Conservation (phyloP, 2,888 invertebrate genomes). For the Palloptera scutellata region DNA sequence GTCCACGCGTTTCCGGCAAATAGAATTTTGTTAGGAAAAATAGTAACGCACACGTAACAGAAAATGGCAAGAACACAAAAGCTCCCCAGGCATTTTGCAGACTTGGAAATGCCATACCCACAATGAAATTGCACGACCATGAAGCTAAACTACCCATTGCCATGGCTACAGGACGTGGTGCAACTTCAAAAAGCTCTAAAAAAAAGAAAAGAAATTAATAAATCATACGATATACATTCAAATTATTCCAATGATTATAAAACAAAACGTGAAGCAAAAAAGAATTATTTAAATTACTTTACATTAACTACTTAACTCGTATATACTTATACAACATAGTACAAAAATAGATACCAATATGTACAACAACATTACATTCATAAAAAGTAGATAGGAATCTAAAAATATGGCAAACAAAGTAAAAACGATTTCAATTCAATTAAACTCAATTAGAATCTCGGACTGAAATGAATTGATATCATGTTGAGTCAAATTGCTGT, state of each 20-base stretch:
- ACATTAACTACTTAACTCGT: slow-evolving; percentile 9
- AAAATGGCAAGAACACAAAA: slow-evolving; percentile 80
- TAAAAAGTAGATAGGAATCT: no score
- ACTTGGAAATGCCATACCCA: slow-evolving; percentile 80
- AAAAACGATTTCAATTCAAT: no score
- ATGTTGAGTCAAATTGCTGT: no score
- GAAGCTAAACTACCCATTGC: slow-evolving; percentile 85
- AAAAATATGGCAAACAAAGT: no score
- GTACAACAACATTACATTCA: no score
- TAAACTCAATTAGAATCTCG: no score
- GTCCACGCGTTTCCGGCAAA: slow-evolving; percentile 80
- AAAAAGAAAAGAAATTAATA: slow-evolving; percentile 44
- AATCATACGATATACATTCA: slow-evolving; percentile 6
- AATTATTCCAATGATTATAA: background rate
- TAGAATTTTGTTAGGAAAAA: slow-evolving; percentile 68
- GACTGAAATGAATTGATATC: no score
- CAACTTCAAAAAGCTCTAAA: slow-evolving; percentile 82
- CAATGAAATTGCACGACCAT: slow-evolving; percentile 88
- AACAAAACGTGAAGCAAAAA: slow-evolving; percentile 15
- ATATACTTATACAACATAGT: no score
- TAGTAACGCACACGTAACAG: slow-evolving; percentile 61
- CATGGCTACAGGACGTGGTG: slow-evolving; percentile 85
- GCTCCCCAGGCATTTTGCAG: slow-evolving; percentile 72
- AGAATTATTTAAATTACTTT: no score
- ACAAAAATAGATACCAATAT: no score